phyloP scores from a whole-genome alignment of 2,888 invertebrate species.

The Diploptera punctata region DNA sequence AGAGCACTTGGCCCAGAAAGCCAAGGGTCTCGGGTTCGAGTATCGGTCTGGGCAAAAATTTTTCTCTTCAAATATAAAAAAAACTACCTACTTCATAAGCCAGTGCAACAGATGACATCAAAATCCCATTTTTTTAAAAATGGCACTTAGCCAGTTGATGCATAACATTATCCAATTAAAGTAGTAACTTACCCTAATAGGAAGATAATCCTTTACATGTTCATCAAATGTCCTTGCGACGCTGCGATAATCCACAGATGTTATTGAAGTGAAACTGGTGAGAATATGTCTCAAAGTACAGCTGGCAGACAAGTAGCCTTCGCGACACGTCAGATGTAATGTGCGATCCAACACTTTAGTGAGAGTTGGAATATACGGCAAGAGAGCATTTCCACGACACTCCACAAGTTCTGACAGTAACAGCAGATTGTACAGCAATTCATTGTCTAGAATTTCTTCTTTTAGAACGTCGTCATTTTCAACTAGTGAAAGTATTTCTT shows the following conservation, averaged over 20 bases:
- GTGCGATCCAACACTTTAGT: slow-evolving; percentile 72
- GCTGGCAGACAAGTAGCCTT: slow-evolving; percentile 68
- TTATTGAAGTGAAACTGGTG: slow-evolving; percentile 63
- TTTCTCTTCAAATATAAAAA: too few relatives aligned
- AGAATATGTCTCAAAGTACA: slow-evolving; percentile 66
- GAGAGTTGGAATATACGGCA: slow-evolving; percentile 70
- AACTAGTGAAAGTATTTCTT: slow-evolving; percentile 65
- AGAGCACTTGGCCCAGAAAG: too few relatives aligned
- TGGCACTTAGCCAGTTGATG: too few relatives aligned
- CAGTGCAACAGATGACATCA: too few relatives aligned
- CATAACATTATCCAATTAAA: too few relatives aligned
- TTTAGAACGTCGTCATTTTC: slow-evolving; percentile 71
- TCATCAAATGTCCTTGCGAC: slow-evolving; percentile 65
- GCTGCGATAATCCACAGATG: slow-evolving; percentile 68
- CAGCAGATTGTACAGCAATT: slow-evolving; percentile 77
- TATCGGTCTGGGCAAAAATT: too few relatives aligned
- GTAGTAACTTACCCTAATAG: slow-evolving; percentile 65
- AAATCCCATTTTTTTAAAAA: too few relatives aligned
- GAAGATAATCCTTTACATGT: slow-evolving; percentile 71
- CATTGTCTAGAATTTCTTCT: slow-evolving; percentile 80
- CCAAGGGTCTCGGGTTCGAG: too few relatives aligned
- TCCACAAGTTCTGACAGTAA: slow-evolving; percentile 75
- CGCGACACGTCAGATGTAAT: slow-evolving; percentile 70
- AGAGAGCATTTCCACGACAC: slow-evolving; percentile 67
- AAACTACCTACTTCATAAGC: too few relatives aligned